A percentile compares a stretch with the other conserved stretches of the same genome.
phyloP scores from a whole-genome alignment of 1,140 invertebrate genomes.

The Galleria mellonella region DNA sequence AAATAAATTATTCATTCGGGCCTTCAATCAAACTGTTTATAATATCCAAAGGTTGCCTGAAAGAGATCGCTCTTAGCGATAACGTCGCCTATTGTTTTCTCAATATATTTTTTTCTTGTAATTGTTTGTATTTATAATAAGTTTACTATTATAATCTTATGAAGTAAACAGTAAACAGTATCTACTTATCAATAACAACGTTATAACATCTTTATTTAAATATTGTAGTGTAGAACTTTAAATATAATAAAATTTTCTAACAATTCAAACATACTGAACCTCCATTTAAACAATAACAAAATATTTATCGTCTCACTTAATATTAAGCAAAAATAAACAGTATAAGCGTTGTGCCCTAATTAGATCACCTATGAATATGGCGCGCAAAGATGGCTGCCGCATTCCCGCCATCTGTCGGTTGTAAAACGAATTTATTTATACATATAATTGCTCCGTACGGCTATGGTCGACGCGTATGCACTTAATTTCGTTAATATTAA shows the following conservation, averaged over 20 bases:
- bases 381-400: slow-evolving; percentile 46
- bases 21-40: too few relatives aligned
- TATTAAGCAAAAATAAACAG: slow-evolving; percentile 38
- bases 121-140: too few relatives aligned
- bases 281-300: neutral
- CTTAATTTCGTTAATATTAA: slow-evolving; percentile 58
- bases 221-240: neutral
- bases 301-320: slow-evolving; percentile 13
- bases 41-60: too few relatives aligned
- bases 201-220: too few relatives aligned
- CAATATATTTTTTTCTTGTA: too few relatives aligned
- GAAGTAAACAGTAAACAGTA: too few relatives aligned
- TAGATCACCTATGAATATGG: slow-evolving; percentile 52
- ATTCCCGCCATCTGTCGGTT: slow-evolving; percentile 58
- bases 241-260: neutral
- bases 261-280: neutral
- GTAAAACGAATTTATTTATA: slow-evolving; percentile 67
- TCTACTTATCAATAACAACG: too few relatives aligned
- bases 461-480: slow-evolving; percentile 49
- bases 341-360: slow-evolving; percentile 26
- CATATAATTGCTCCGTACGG: slow-evolving; percentile 53
- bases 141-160: too few relatives aligned
- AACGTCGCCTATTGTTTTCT: too few relatives aligned
- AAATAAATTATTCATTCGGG: too few relatives aligned
- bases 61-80: too few relatives aligned